Evolutionary conservation across 2,113 vertebrate genomes (phyloP).

Genomic region (Mesoclemmys tuberculata): DNA sequence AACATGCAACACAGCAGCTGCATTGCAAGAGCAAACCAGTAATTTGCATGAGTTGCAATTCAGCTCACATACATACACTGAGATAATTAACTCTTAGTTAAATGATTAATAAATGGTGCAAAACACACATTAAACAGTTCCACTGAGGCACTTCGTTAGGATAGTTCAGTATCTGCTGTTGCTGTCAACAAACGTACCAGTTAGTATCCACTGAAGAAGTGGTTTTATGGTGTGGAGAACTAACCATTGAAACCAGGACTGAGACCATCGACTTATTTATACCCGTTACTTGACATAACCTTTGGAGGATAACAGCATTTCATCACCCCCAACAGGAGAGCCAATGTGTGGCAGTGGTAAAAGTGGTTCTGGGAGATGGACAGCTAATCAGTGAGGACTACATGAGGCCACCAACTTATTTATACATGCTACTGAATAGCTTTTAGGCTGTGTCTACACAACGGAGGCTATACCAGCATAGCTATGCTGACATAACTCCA

Average conservation of each 20-base stretch:
- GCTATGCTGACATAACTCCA: no score
- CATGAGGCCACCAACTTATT: neutral
- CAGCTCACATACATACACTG: rapidly evolving
- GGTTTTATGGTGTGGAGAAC: neutral
- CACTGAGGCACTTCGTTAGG: neutral
- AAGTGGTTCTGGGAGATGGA: neutral
- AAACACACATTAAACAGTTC: neutral
- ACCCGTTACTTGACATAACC: rapidly evolving
- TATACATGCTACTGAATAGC: neutral
- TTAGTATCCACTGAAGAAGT: rapidly evolving
- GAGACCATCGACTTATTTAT: neutral
- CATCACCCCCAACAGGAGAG: rapidly evolving
- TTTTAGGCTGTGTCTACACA: neutral
- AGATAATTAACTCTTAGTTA: neutral
- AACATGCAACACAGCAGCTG: no score
- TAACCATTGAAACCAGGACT: rapidly evolving
- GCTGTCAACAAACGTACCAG: neutral
- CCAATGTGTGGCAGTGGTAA: neutral
- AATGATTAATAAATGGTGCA: no score
- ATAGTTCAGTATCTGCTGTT: neutral
- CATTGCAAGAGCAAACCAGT: neutral
- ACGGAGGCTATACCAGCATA: no score
- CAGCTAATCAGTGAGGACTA: neutral
- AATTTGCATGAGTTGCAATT: rapidly evolving
- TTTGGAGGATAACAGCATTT: neutral